Base-by-base conservation (phyloP, 1,140 invertebrate genomes). In the Propsilocerus akamusi region DNA sequence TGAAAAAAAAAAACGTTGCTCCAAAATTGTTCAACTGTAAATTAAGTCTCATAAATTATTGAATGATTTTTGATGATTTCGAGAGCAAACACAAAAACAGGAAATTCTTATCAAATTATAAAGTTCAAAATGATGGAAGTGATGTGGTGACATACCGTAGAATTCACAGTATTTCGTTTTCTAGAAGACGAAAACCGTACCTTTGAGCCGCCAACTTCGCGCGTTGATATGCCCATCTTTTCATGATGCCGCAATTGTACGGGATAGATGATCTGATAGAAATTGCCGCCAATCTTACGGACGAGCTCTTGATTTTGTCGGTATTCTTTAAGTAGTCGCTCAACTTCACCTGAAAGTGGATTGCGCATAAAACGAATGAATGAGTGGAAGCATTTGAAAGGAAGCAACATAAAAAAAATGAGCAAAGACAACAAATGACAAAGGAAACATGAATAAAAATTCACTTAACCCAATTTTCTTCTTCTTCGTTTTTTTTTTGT, bases 201-300 rank as follows among this genome's bases (percentile, higher is more conserved):
- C 81, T 86, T 86, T 59, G 80, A 74, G 59, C 77, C 74, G 67
- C 81, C 81, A 63, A 85, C 79, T 73, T 90, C 86, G 64, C 85
- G 75, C 51, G 86, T 89, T 55, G 84, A 91, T 63, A 93, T 92
- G 60, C 88, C 88, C 82, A 92, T 87, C 72, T 92, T 92, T 71
- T 91, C 86, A 74, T 92, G 87, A 69, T 91, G 85, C 52, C 88
- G 80, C 62, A 92, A 72, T 73, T 93, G 90, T 56, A 91, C 86
- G 51, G 89, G 89, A 72, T 92, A 93, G 58, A 92, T 91, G 66
- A 94, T 91, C 70, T 93, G 87, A 72, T 91, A 93, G 65, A 81
- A 90, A 67, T 89, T 81, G 46, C 79, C 77, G 54, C 85, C 86
- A 67, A 93, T 89, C 68, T 86, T 89, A 53, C 78, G 75, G 56